Base-by-base conservation (phyloP, 2,888 invertebrate species). In the Mylabris sibirica region DNA sequence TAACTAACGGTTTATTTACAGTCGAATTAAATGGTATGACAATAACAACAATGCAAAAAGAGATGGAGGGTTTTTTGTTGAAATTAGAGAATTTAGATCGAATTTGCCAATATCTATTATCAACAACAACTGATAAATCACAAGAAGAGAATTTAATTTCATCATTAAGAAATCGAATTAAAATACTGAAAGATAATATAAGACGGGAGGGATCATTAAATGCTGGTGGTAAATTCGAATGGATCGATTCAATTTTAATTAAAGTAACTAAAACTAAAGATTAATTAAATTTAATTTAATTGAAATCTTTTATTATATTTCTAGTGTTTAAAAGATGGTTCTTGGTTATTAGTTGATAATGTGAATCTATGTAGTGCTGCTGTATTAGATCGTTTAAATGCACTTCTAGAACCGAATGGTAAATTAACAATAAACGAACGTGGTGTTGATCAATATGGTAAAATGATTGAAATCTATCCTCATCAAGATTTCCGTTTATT, bases 341-440 rank as follows among this genome's bases (percentile, higher is more conserved):
- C 92, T 38, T 97, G 96, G 92, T 86, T 97, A 49, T 86, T 96
- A 61, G 86, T 97, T 67, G 96, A 97, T 84, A 97, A 98, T 84
- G 98, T 97, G 1, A 98, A 99, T 86, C 89, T 98, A 65, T 98
- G 98, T 82, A 96, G 97, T 75, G 92, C 99, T 0, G 98, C 99
- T 9, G 97, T 99, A 11, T 86, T 99, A 76, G 99, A 99, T 85
- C 91, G 99, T 74, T 87, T 99, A 17, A 99, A 99, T 87, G 95
- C 94, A 0, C 89, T 99, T 9, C 88, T 99, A 77, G 99, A 99
- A 86, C 95, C 96, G 0, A 91, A 93, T 75, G 99, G 99, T 0
- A 91, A 91, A 1, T 87, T 99, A 5, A 91, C 91, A 65, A 90
- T 99, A 68, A 94, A 96, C 2, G 99, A 99, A 86, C 90, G 97